Percentiles rank a stretch among this genome's conserved stretches.
These are phyloP conservation scores for Tylochromis polylepis DNA, from an alignment of 2,113 vertebrate genomes.

Conservation along the genomic window DNA sequence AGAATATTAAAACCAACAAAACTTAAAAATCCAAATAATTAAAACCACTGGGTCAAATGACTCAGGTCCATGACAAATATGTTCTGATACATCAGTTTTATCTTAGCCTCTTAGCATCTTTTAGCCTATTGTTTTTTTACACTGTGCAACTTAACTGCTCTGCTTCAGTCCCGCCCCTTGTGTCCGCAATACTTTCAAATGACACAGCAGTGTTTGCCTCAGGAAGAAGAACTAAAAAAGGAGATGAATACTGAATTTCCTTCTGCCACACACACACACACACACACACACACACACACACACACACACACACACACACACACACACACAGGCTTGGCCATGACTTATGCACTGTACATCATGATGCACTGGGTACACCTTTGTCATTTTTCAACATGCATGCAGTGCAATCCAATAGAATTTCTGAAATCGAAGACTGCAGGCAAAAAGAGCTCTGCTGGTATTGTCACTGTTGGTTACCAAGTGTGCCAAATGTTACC, in stretches of 20 bases:
- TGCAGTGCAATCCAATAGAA: neutral
- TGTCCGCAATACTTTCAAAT: neutral
- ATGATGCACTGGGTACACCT: neutral
- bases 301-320: neutral
- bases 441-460: neutral
- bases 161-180: neutral
- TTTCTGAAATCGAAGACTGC: neutral
- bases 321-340: neutral
- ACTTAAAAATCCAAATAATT: neutral
- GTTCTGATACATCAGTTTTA: neutral
- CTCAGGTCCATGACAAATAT: neutral
- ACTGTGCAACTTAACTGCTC: neutral
- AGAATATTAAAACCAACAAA: neutral
- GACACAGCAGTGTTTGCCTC: neutral
- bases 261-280: neutral
- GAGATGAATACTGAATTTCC: neutral
- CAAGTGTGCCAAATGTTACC: neutral
- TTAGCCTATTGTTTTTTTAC: neutral
- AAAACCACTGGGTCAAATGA: neutral
- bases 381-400: neutral
- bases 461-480: neutral
- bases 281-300: neutral
- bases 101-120: neutral
- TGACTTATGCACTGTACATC: neutral
- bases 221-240: too few relatives aligned